Base-by-base conservation (phyloP, 2,797 vertebrate species). In the Falco rusticolus region DNA sequence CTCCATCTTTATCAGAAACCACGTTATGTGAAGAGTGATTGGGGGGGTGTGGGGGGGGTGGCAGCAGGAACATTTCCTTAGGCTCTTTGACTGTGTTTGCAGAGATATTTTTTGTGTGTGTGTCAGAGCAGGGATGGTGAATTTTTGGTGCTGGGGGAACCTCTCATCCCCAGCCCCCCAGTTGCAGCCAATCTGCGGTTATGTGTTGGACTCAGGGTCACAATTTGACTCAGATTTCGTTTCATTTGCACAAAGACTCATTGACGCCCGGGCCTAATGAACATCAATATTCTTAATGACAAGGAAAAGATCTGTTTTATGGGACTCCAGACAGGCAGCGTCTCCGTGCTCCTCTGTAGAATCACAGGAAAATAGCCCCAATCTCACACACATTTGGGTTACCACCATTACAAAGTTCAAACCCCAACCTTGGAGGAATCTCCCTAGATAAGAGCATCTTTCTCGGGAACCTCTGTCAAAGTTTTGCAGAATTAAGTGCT, bases 261-360 rank as follows among this genome's bases (percentile, higher is more conserved):
- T 98, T 98, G 99, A 99, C 99, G 99, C 99, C 99, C 98, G 92
- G 97, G 98, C 98, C 98, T 98, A 97, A 98, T 98, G 98, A 98
- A 98, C 99, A 99, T 99, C 99, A 99, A 99, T 99, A 99, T 98
- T 97, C 98, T 98, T 98, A 98, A 99, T 98, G 99, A 99, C 98
- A 98, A 98, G 98, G 98, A 98, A 97, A 98, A 98, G 98, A 98
- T 98, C 98, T 97, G 97, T 98, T 98, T 98, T 98, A 97, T 97
- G 98, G 98, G 98, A 98, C 98, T 98, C 97, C 97, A 98, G 98
- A 97, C 98, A 97, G 98, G 97, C 97, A 85, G 70, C 0, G 97
- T 97, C 97, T 97, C 97, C 16, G 45, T 86, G 94, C 89, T 93
- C 93, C 95, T 96, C 96, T 97, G 94, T 74, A 95, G 96, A 95